Conservation (phyloP, 2,888 invertebrate genomes). For the Hesperia comma region DNA sequence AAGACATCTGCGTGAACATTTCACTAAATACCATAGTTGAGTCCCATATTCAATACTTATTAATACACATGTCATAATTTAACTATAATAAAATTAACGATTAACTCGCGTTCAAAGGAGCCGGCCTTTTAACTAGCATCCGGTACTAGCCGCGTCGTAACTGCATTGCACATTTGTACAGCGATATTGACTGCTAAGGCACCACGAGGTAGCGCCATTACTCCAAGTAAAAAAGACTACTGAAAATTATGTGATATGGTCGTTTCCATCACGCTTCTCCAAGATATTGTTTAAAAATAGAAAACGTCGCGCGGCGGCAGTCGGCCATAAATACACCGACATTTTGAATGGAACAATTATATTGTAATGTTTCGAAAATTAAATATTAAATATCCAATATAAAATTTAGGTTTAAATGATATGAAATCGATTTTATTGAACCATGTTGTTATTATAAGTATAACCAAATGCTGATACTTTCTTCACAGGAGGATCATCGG, state of each 20-base stretch:
- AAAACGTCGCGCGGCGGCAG: no score
- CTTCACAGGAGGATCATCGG: no score
- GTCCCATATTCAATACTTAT: constrained; percentile 79
- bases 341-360: no score
- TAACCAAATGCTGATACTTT: not conserved
- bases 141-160: constrained; percentile 58
- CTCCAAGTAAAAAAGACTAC: not conserved
- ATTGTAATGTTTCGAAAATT: no score
- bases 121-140: constrained; percentile 73
- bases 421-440: not conserved
- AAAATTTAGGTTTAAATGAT: no score
- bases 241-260: not conserved
- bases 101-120: constrained; percentile 63
- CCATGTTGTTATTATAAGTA: not conserved
- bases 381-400: no score
- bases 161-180: constrained; percentile 61
- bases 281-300: no score
- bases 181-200: not conserved
- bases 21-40: constrained; percentile 81
- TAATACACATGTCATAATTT: constrained; percentile 66
- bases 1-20: constrained; percentile 65
- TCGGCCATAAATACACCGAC: no score
- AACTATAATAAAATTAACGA: constrained; percentile 63
- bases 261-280: no score
- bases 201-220: not conserved